Conservation (phyloP, 2,888 invertebrate species). For the Ernsta delagoae region DNA sequence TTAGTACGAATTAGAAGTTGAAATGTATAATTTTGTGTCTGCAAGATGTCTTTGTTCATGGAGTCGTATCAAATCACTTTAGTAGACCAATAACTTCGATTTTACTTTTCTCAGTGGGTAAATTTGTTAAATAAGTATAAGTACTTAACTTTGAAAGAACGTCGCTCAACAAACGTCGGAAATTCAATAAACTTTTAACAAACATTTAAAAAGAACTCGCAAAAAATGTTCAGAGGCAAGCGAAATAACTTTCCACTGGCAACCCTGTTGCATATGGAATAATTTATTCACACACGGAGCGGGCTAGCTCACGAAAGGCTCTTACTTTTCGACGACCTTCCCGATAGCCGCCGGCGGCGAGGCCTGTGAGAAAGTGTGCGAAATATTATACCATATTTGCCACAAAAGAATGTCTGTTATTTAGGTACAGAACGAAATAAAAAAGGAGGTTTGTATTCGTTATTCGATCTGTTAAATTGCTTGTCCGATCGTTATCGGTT, state of each 20-base stretch:
- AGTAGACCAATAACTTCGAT: slow-evolving; percentile 6
- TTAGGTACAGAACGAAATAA: too few species aligned
- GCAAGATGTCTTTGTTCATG: slow-evolving; percentile 4
- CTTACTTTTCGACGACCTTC: slow-evolving; percentile 47
- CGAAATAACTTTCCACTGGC: slow-evolving; percentile 1
- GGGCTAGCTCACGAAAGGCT: slow-evolving; percentile 39
- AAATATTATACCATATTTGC: slow-evolving; percentile 22
- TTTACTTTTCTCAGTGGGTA: too few species aligned
- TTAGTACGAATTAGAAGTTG: not conserved
- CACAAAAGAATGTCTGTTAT: not conserved
- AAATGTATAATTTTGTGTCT: slow-evolving; percentile 6
- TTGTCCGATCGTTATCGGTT: too few species aligned
- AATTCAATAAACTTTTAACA: too few species aligned
- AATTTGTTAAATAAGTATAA: too few species aligned
- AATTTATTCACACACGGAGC: slow-evolving; percentile 36
- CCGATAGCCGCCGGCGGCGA: slow-evolving; percentile 37
- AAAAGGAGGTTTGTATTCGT: too few species aligned
- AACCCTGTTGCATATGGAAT: slow-evolving; percentile 25
- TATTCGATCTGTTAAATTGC: too few species aligned
- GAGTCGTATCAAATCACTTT: slow-evolving; percentile 8
- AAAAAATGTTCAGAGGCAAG: not conserved
- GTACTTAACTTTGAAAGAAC: too few species aligned
- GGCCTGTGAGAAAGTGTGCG: slow-evolving; percentile 29
- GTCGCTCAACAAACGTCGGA: too few species aligned
- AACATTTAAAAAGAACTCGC: not conserved